Base-by-base conservation (phyloP, 2,888 invertebrate genomes). In the Morpho achilles region DNA sequence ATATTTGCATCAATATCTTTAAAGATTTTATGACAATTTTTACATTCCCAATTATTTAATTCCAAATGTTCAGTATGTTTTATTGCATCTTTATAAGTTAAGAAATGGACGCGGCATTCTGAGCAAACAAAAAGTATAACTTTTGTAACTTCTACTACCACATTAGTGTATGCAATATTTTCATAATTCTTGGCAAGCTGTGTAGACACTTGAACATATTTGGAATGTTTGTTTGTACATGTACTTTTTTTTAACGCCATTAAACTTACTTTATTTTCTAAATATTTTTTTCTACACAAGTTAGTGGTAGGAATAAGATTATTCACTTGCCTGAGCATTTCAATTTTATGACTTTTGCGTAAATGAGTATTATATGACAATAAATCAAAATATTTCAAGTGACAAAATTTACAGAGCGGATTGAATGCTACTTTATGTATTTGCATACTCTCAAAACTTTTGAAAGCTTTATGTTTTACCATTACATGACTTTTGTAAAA, bases 41-140 rank as follows among this genome's bases (percentile, higher is more conserved):
- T 60, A 66, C 87, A 87, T 67, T 83, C 77, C 81, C 82, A 85
- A 62, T 80, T 74, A 47, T 72, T 69, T 59, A 76, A 64, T 61
- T 74, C 69, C 64, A 73, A 71, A 58, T 86, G 87, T 55, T 74
- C 66, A 44, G 60, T 59, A 67, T 87, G 87, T 48, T 75, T 69
- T 32, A 61, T 67, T 42, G 82, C 82, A 56, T 69, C 54, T 59
- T 71, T 65, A 23, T 75, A 72, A 48, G 79, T 75, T 53, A 86
- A 63, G 70, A 87, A 87, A 63, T 75, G 73, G 48, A 84, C 67
- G 60, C 80, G 74, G 70, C 87, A 87, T 68, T 77, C 75, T 56
- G 64, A 61, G 65, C 87, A 87, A 73, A 79, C 78, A 63, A 76
- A 86, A 44, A 86, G 53, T 54, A 73, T 69, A 41, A 74, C 76